These are phyloP conservation scores for Gymnocephalus cernua DNA, from an alignment of 2,113 vertebrate genomes.

Conservation along the genomic window DNA sequence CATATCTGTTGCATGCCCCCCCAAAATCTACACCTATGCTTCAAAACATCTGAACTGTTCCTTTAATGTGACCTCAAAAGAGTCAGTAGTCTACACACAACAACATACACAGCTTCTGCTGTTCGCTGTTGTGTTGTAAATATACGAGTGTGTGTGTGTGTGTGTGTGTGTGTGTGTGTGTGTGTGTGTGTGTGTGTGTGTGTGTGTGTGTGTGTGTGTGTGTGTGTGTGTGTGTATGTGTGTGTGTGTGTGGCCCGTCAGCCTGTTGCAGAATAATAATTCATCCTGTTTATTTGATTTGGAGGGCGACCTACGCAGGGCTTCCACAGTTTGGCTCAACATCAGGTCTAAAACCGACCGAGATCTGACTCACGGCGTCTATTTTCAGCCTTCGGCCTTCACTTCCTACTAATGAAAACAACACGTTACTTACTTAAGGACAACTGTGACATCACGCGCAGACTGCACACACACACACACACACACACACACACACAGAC, in stretches of 20 bases:
- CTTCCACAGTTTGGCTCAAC: conserved; percentile 51
- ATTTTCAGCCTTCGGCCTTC: conserved; percentile 59
- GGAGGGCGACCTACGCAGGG: conserved; percentile 49
- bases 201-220: conserved; percentile 21
- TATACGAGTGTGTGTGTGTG: conserved; percentile 46
- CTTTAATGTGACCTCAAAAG: too few species aligned
- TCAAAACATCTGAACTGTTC: too few species aligned
- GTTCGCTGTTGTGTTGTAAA: conserved; percentile 58
- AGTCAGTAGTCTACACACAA: conserved; percentile 16
- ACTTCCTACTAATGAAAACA: conserved; percentile 47
- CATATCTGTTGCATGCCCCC: too few species aligned
- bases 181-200: conserved; percentile 14
- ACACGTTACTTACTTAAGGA: conserved; percentile 27
- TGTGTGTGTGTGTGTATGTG: too few species aligned
- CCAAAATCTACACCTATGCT: too few species aligned
- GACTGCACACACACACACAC: conserved; percentile 10
- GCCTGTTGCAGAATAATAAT: conserved; percentile 41
- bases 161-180: conserved; percentile 47
- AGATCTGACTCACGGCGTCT: conserved; percentile 49
- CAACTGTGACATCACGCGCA: conserved; percentile 12
- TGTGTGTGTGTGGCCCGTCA: conserved; percentile 21
- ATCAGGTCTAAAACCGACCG: conserved; percentile 53
- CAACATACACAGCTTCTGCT: conserved; percentile 25
- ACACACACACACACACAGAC: not conserved
- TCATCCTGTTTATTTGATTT: conserved; percentile 70